Percentiles rank a stretch among this genome's conserved stretches.
Conservation (phyloP, 2,113 vertebrate species). For the Lonchura striata region DNA sequence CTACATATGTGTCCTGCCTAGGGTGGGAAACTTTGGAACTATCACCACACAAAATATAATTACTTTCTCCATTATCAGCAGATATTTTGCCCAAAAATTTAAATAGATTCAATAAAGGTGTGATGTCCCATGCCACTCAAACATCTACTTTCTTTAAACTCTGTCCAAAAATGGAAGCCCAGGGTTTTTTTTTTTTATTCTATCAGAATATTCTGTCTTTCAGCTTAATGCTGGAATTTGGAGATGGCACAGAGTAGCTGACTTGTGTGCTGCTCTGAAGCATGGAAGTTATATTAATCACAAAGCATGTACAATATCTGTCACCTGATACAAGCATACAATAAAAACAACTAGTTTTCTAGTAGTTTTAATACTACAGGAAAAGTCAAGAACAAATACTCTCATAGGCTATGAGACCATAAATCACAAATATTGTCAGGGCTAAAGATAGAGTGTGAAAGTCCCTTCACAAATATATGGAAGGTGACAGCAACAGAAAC, state of each 20-base stretch:
- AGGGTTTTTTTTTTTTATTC: neutral
- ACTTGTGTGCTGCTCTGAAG: neutral
- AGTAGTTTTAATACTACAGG: neutral
- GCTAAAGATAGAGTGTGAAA: neutral
- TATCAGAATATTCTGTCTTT: neutral
- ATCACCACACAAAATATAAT: neutral
- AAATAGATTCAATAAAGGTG: neutral
- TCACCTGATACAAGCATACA: neutral
- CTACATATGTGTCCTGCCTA: neutral
- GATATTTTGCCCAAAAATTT: neutral
- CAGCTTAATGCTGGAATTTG: neutral
- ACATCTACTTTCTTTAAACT: neutral
- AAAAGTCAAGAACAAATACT: neutral
- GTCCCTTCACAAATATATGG: neutral
- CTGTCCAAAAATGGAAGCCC: neutral
- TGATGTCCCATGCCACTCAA: neutral
- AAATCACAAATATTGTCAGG: neutral
- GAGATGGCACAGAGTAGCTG: fast-evolving
- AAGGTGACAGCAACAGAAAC: neutral
- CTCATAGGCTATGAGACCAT: neutral
- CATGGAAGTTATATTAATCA: neutral
- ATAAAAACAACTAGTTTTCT: neutral
- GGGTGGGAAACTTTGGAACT: neutral
- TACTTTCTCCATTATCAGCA: neutral
- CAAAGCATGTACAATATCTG: neutral